Base-by-base conservation (phyloP, 2,797 vertebrate species). In the Parauchenoglanis punctatus region DNA sequence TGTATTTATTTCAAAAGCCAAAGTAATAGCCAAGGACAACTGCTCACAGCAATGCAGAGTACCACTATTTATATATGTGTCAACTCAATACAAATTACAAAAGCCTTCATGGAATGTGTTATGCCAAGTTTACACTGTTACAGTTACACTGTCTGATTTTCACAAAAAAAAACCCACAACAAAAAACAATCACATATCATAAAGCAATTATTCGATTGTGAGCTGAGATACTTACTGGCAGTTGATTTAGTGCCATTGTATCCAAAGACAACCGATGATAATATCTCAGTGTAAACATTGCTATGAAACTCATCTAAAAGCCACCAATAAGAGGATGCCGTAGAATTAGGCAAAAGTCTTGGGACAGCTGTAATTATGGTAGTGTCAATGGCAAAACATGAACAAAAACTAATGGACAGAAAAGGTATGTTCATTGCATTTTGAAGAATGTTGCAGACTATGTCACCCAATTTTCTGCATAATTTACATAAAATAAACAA, bases 1-100 rank as follows among this genome's bases (percentile, higher is more conserved):
- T 58, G n/a, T 59, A 61, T 81, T 81, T 81, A 81, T 61, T 59
- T 18, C 31, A 81, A 59, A 44, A 81, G 31, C 35, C 4, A 40
- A 61, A 56, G 52, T 28, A 58, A 78, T 35, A 78, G 52, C 28
- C 52, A 78, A 56, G 76, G 28, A 58, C 23, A 78, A 18, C 15
- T 78, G 52, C 4, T 56, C 76, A 78, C 52, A 35, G 3, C 8
- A 77, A 52, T 77, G 73, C 72, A 75, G 20, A 75, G 23, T 25
- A 75, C 15, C 25, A 28, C 13, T 72, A 40, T 70, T 75, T 75
- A 49, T 5, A 72, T 3, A 52, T n/a, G 13, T 2, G 52, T 28
- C 75, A 31, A 18, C 15, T 56, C n/a, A 31, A 4, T 31, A 6
- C 23, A 52, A 76, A 28, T 76, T 73, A 73, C 18, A 46, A 73